A percentile compares a stretch with the other conserved stretches of the same genome.
Conservation (phyloP, 2,888 invertebrate species). For the Achlya flavicornis region DNA sequence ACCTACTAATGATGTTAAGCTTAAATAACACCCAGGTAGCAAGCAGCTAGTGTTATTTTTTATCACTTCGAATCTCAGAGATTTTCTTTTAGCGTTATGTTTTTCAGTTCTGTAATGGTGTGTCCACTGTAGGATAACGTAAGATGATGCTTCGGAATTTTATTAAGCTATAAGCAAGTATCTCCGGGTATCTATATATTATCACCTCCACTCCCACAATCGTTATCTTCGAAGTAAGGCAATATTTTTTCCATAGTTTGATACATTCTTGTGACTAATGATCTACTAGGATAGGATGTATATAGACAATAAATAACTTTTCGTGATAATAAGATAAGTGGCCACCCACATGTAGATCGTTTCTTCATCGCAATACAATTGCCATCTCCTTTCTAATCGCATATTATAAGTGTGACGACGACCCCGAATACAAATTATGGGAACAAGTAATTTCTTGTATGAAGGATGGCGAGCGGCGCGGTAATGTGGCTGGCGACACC, state of each 20-base stretch:
- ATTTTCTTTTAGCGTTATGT: too few relatives aligned
- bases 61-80: not conserved
- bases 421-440: constrained; percentile 81
- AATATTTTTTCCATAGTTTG: not conserved
- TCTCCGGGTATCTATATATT: too few relatives aligned
- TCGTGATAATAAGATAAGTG: constrained; percentile 46
- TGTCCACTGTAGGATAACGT: too few relatives aligned
- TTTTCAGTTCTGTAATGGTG: too few relatives aligned
- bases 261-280: not conserved
- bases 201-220: not conserved
- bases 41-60: not conserved
- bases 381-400: constrained; percentile 80
- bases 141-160: too few relatives aligned
- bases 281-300: not conserved
- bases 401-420: constrained; percentile 75
- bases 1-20: constrained; percentile 52
- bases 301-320: constrained; percentile 35
- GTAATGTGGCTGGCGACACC: constrained; percentile 70
- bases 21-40: constrained; percentile 38
- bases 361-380: constrained; percentile 70
- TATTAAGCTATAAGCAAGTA: too few relatives aligned
- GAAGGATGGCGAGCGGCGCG: constrained; percentile 69
- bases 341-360: constrained; percentile 66
- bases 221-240: not conserved
- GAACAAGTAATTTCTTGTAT: constrained; percentile 78